Conservation (phyloP, 2,113 vertebrate species). For the Formicarius rufipectus region DNA sequence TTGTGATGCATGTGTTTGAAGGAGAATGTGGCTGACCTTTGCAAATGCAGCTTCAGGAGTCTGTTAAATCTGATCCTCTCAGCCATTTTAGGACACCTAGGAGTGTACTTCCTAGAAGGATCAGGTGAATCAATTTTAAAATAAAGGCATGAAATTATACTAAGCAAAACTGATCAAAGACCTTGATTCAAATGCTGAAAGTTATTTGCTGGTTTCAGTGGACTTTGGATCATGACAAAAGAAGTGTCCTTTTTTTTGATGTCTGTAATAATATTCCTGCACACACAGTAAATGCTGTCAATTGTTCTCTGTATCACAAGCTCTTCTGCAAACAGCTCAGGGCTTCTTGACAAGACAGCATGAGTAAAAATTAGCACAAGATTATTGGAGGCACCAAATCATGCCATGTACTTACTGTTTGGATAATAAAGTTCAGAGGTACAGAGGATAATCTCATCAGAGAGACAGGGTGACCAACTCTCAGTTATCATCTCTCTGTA, state of each 20-base stretch:
- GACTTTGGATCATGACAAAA: not conserved
- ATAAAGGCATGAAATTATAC: not conserved
- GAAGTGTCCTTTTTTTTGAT: not conserved
- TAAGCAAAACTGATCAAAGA: not conserved
- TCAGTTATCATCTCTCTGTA: constrained; percentile 75
- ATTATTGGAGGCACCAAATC: constrained; percentile 72
- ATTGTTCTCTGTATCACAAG: not conserved
- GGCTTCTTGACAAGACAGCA: constrained; percentile 63
- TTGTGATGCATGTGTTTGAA: not conserved
- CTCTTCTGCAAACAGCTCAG: constrained; percentile 21
- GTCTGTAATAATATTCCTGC: not conserved
- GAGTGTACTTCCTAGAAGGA: not conserved
- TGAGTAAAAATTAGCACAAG: constrained; percentile 72
- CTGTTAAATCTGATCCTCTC: not conserved
- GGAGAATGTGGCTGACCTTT: not conserved
- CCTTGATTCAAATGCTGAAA: not conserved
- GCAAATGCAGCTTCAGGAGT: not conserved
- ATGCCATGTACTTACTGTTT: constrained; percentile 77
- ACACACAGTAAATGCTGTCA: not conserved
- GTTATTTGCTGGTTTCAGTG: not conserved
- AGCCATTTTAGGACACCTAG: not conserved
- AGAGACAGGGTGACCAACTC: constrained; percentile 74
- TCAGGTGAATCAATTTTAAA: not conserved
- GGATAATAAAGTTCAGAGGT: constrained; percentile 82
- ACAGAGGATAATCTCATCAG: constrained; percentile 77